Conservation (phyloP, 2,113 vertebrate genomes). For the Python bivittatus region DNA sequence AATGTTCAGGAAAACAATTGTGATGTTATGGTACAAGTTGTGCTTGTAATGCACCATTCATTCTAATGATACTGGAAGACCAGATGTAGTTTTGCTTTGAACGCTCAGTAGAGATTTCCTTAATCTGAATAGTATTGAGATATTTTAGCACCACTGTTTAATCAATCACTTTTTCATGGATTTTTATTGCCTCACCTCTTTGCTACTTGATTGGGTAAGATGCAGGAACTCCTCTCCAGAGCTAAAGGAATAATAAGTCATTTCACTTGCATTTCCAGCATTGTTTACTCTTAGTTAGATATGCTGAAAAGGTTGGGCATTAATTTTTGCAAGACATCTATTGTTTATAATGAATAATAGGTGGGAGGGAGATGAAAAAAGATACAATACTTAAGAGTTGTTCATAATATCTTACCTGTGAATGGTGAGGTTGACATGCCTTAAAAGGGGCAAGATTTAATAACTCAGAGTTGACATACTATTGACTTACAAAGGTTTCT, state of each 20-base stretch:
- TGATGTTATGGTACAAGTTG: background rate
- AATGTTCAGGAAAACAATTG: background rate
- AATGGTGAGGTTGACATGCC: background rate
- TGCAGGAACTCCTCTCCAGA: background rate
- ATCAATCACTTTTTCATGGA: slow-evolving; percentile 9
- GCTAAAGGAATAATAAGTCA: slow-evolving; percentile 12
- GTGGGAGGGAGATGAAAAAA: background rate
- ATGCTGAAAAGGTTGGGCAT: background rate
- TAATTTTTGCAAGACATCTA: background rate
- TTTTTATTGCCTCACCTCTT: slow-evolving; percentile 15
- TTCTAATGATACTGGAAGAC: background rate
- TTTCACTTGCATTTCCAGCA: background rate
- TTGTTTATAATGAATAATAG: background rate
- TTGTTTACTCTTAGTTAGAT: background rate
- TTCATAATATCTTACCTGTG: background rate
- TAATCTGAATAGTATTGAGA: background rate
- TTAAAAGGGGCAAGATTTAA: background rate
- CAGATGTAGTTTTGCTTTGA: slow-evolving; percentile 9
- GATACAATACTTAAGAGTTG: background rate
- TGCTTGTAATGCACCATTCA: background rate
- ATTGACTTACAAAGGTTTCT: background rate
- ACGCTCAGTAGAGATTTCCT: background rate
- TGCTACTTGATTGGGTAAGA: slow-evolving; percentile 22
- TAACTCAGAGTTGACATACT: background rate
- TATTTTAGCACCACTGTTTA: slow-evolving; percentile 17